Base-by-base conservation (phyloP, 2,888 invertebrate genomes). In the Neuroscelio doddi region DNA sequence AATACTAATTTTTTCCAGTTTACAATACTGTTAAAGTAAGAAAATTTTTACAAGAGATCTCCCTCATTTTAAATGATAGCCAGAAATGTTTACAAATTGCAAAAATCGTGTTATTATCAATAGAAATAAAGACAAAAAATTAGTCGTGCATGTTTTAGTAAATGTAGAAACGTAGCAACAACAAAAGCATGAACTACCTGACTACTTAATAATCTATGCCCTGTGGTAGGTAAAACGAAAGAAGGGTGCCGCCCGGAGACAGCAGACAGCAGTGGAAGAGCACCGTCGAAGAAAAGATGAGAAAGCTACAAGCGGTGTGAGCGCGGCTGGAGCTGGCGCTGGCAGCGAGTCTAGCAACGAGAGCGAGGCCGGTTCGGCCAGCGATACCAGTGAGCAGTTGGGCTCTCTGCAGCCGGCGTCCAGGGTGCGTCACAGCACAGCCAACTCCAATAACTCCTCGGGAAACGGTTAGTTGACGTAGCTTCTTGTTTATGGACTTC, bases 161-260 rank as follows among this genome's bases (percentile, higher is more conserved):
- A n/a, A n/a, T n/a, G n/a, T n/a, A n/a, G n/a, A n/a, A n/a, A n/a
- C n/a, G n/a, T 71, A 70, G 69, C 55, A 63, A 63, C 63, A 68
- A 72, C 75, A 75, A 76, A 74, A 80, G 80, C 80, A 80, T 81
- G 80, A 80, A 80, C 80, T 81, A 81, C 79, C 79, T 77, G 81
- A 81, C 81, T 82, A 82, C 81, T 82, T 81, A 81, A 80, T 80
- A 82, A 82, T 80, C 79, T 80, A 70, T 77, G 75, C 78, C 78
- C 77, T 82, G 79, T 82, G 82, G 80, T 84, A 85, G 83, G 88
- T 88, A 79, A 90, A 89, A 81, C 85, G 89, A 82, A 89, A 89
- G 87, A 89, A 89, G 83, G 89, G 89, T 70, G 87, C 80, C 84
- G 89, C 86, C 85, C 80, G 81, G 70, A 85, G 78, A 72, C 83